Base-by-base conservation (phyloP, 2,113 vertebrate species). In the Clupea harengus region DNA sequence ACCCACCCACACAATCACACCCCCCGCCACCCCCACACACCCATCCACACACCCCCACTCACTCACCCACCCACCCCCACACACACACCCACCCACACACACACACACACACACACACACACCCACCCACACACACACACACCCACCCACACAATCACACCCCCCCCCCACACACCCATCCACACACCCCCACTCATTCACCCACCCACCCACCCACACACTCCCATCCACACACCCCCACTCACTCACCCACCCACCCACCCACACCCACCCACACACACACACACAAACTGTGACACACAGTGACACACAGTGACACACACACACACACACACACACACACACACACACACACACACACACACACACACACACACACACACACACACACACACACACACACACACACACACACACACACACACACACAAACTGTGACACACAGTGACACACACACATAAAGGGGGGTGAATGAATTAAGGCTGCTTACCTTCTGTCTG, bases 401-500 rank as follows among this genome's bases (percentile, higher is more conserved):
- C 22, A 64, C 60, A 25, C 60, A 64, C 60, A 8, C 7, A 8
- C 20, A 20, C 22, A 20, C 17, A 64, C 57, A 64, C 17, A 64
- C 57, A 64, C 20, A 22, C 20, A 64, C 18, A 64, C 18, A 20
- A 1, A n/a, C 22, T 4, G 15, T 22, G 15, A 64, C 17, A 64
- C 57, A 64, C 17, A 64, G 18, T 22, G 17, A 64, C 20, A 64
- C 57, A 64, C 57, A 64, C 57, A 64, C 57, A 64, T 20, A 64
- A 18, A 75, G 2, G 9, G 18, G 17, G 18, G 17, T 60, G 54
- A 60, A 22, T 60, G 54, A 60, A 60, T 22, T 22, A 60, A 60
- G 54, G 54, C 20, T 64, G 47, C 93, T 92, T 90, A 99, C 98
- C 97, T 97, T 88, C 97, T 92, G 91, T 99, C 97, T 0, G 97